phyloP scores from a whole-genome alignment of 2,113 vertebrate species.

The Thomomys bottae region DNA sequence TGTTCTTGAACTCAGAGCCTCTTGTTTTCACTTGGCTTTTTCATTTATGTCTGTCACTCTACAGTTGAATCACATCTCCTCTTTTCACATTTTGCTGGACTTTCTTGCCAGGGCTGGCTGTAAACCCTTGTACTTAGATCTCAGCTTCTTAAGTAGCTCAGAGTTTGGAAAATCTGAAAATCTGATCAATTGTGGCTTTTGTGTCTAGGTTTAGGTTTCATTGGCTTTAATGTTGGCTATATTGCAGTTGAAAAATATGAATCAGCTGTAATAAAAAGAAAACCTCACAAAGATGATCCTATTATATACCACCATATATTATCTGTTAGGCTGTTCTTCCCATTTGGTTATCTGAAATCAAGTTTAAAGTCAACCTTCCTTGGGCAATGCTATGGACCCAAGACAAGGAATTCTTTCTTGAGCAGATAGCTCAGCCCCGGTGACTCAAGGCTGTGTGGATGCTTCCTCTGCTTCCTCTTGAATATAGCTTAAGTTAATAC shows the following conservation, averaged over 20 bases:
- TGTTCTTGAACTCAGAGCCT: too few relatives aligned
- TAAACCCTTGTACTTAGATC: too few relatives aligned
- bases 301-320: background rate
- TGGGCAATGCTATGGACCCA: background rate
- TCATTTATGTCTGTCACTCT: too few relatives aligned
- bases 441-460: background rate
- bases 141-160: too few relatives aligned
- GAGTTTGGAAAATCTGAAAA: background rate
- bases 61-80: too few relatives aligned
- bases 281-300: too few relatives aligned
- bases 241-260: background rate
- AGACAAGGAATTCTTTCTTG: background rate
- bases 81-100: too few relatives aligned
- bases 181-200: background rate
- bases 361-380: background rate
- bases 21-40: too few relatives aligned
- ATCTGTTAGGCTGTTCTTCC: background rate
- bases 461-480: background rate
- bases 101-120: too few relatives aligned
- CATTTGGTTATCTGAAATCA: background rate
- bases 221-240: background rate
- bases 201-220: background rate
- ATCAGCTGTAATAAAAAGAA: too few relatives aligned
- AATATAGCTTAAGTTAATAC: background rate
- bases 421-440: background rate